Evolutionary conservation across 1,140 invertebrate species (phyloP), one percentile per base, ranked within the genome.

Genomic region (Chelonus insularis): DNA sequence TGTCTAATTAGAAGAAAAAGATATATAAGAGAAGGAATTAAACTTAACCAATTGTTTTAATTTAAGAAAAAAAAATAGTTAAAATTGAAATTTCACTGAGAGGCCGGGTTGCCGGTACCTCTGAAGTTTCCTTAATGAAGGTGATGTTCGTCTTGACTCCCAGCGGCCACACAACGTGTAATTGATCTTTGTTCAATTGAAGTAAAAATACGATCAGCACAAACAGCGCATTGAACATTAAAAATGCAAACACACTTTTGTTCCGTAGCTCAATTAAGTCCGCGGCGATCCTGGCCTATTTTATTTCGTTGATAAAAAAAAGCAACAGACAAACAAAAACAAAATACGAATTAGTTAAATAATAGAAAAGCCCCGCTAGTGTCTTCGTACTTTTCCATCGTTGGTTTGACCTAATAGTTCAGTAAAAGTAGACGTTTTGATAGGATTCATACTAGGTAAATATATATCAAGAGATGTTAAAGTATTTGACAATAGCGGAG

Each of bases 211-310:
- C 95, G 82, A 98, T 94, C 83, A 99, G 89, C 78, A 98, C 94
- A 87, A 98, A 99, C 73, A 99, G 89, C 81, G 96, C 93, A 88
- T 99, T 99, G 85, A 97, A 91, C 94, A 99, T 98, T 85, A 98
- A 93, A 89, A 98, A 98, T 71, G 94, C 94, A 82, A 98, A 97
- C 62, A 97, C 94, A 69, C 94, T 92, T 82, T 96, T 96, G 88
- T 97, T 98, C 70, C 96, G 86, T 71, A 98, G 87, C 73, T 96
- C 94, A 76, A 91, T 89, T 77, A 98, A 86, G 81, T 96, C 95
- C 69, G 84, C 82, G 72, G 91, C 91, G 70, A 96, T 91, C 72
- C 92, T 86, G 76, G 88, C 90, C 91, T 97, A 87, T 83, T 86
- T 86, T 14, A 55, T 43, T 23, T 82, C 80, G 82, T 77, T 71